These are phyloP conservation scores for Cervus canadensis DNA, from an alignment of 2,113 vertebrate genomes.

Conservation along the genomic window DNA sequence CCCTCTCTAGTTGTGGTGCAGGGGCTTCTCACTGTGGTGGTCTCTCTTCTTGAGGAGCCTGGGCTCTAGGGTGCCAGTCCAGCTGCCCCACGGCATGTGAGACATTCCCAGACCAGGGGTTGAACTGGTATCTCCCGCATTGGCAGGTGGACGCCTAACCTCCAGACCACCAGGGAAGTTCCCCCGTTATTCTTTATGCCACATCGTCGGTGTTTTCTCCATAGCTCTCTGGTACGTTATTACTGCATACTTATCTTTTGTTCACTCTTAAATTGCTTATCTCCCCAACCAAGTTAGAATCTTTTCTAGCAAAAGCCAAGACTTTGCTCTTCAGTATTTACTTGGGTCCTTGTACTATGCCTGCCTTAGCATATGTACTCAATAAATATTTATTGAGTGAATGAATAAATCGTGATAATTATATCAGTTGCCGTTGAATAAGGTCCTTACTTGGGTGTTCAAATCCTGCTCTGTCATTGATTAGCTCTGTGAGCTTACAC, in stretches of 20 bases:
- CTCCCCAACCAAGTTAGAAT: neutral
- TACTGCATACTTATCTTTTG: neutral
- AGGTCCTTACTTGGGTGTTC: neutral
- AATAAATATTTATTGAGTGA: neutral
- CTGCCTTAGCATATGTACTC: neutral
- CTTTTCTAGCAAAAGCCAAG: neutral
- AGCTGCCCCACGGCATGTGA: neutral
- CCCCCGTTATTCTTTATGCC: neutral
- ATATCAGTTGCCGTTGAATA: neutral
- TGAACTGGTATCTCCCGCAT: neutral
- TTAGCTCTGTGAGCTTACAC: neutral
- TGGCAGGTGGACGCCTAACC: neutral
- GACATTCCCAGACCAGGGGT: neutral
- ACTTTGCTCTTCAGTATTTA: neutral
- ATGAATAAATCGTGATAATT: neutral
- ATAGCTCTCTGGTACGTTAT: neutral
- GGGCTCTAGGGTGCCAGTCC: neutral
- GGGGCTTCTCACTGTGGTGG: neutral
- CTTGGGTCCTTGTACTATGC: neutral
- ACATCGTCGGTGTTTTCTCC: neutral
- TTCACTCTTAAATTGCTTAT: neutral
- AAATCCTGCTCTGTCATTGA: neutral
- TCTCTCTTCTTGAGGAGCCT: neutral
- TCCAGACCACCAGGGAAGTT: neutral
- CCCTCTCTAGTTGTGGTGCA: fast-evolving